Evolutionary conservation across 2,113 vertebrate species (phyloP).

Genomic region (Scolopax mira): DNA sequence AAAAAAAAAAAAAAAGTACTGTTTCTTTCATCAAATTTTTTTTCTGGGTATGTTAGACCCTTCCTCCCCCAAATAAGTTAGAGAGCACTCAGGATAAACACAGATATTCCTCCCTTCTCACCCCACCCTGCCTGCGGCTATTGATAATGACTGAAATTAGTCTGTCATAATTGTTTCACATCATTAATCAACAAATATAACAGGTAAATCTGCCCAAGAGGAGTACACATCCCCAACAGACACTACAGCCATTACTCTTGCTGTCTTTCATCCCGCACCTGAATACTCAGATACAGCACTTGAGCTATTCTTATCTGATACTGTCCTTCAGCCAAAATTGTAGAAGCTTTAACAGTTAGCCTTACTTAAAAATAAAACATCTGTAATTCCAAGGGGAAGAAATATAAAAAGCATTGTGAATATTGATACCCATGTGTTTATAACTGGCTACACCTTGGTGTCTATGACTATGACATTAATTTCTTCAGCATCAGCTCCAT

Average conservation of each 20-base stretch:
- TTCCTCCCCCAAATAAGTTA: neutral
- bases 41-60: neutral
- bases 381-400: neutral
- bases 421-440: neutral
- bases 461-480: neutral
- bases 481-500: neutral
- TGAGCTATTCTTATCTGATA: neutral
- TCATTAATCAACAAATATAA: neutral
- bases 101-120: neutral
- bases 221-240: neutral
- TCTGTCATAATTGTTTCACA: neutral
- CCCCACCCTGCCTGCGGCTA: accelerated
- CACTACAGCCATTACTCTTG: neutral
- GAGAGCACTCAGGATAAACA: neutral
- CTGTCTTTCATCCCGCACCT: neutral
- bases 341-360: neutral
- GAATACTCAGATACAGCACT: neutral
- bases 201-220: neutral
- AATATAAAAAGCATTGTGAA: neutral
- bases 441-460: neutral
- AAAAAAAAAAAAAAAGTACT: neutral
- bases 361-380: neutral
- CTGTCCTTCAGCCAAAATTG: neutral
- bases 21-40: neutral
- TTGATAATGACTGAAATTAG: neutral